Conservation (phyloP, 1,140 invertebrate species). For the Orchestia grillus region DNA sequence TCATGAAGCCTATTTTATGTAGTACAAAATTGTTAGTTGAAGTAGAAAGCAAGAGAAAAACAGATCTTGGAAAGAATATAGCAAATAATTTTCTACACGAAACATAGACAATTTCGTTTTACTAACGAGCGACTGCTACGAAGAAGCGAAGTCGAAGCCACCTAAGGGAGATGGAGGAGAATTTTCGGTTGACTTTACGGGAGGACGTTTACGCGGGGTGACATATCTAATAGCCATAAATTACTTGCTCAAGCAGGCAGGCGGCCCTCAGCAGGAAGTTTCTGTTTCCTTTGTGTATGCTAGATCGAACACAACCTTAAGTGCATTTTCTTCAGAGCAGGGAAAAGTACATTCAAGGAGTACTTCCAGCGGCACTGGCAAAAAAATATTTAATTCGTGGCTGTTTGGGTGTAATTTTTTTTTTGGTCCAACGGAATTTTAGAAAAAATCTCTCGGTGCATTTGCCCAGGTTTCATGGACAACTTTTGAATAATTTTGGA, state of each 20-base stretch:
- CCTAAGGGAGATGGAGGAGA: constrained; percentile 13
- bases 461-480: background rate
- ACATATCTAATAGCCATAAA: constrained; percentile 53
- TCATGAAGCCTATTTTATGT: background rate
- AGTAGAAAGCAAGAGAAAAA: background rate
- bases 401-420: background rate
- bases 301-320: background rate
- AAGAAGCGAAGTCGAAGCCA: background rate
- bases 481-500: background rate
- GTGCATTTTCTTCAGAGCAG: background rate
- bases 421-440: no score
- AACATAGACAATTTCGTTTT: background rate
- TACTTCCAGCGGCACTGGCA: background rate
- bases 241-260: constrained; percentile 30
- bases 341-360: background rate
- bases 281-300: background rate
- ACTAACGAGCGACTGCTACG: background rate
- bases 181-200: constrained; percentile 4
- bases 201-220: background rate
- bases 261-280: background rate
- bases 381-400: background rate
- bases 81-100: background rate
- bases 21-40: background rate
- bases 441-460: no score
- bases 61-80: background rate